Evolutionary conservation across 2,888 invertebrate genomes (phyloP).

Genomic region (Archips crataeganus): DNA sequence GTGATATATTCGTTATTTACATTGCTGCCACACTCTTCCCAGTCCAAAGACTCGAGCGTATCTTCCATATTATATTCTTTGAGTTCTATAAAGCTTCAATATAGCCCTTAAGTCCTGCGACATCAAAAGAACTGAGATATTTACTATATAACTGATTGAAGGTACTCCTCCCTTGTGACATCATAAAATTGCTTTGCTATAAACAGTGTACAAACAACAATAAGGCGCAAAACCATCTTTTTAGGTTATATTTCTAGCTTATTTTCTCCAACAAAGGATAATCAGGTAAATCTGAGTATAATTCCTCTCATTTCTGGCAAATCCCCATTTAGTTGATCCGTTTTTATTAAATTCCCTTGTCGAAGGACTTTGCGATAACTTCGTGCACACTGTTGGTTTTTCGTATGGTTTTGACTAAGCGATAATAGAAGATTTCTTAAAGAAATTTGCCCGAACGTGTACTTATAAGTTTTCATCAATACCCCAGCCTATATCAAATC

Average conservation of each 20-base stretch:
- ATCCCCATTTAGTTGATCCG: slow-evolving; percentile 47
- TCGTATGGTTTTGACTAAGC: background rate
- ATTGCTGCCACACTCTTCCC: too few species aligned
- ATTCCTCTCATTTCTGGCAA: slow-evolving; percentile 41
- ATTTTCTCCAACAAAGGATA: slow-evolving; percentile 22
- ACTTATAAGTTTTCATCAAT: too few species aligned
- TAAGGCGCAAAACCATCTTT: background rate
- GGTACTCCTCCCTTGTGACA: background rate
- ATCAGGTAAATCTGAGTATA: slow-evolving; percentile 17
- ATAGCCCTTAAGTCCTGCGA: background rate
- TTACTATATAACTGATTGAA: background rate
- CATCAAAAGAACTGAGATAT: background rate
- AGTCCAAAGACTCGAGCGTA: too few species aligned
- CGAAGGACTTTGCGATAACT: background rate
- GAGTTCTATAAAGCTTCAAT: too few species aligned
- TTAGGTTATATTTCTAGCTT: slow-evolving; percentile 18
- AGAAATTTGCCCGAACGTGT: background rate
- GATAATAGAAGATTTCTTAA: background rate
- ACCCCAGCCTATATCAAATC: too few species aligned
- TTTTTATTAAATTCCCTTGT: slow-evolving; percentile 45
- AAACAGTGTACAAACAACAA: background rate
- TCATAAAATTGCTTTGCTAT: background rate
- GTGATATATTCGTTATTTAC: too few species aligned
- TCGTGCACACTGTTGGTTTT: slow-evolving; percentile 4
- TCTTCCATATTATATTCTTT: too few species aligned